Evolutionary conservation across 2,888 invertebrate genomes (phyloP).

Genomic region (Troides aeacus): DNA sequence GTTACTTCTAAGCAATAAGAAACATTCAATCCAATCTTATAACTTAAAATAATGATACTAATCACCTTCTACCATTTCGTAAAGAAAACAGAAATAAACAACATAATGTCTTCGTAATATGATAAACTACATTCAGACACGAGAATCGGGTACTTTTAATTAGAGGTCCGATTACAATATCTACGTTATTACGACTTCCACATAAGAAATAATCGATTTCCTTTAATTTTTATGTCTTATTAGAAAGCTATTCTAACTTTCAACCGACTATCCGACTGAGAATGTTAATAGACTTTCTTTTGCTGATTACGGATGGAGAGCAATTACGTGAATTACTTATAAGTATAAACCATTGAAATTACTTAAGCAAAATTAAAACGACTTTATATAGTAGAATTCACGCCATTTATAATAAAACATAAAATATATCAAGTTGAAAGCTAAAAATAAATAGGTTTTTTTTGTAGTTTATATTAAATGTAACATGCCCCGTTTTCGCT

Average conservation of each 20-base stretch:
- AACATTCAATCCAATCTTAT: neutral
- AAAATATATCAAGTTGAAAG: neutral
- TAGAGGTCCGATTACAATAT: constrained; percentile 30
- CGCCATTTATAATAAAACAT: neutral
- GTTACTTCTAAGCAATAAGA: neutral
- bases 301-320: constrained; percentile 34
- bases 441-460: too few species aligned
- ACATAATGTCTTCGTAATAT: constrained; percentile 22
- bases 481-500: neutral
- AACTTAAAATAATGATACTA: neutral
- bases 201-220: constrained; percentile 32
- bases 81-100: constrained; percentile 5
- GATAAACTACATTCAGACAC: constrained; percentile 31
- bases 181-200: constrained; percentile 22
- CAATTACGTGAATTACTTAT: constrained; percentile 30
- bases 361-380: neutral
- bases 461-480: too few species aligned
- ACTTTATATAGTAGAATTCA: neutral
- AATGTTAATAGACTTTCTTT: constrained; percentile 34
- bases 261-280: constrained; percentile 33
- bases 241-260: constrained; percentile 37
- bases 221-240: constrained; percentile 35
- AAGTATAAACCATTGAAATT: constrained; percentile 17
- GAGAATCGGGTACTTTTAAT: constrained; percentile 31
- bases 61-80: neutral